Conservation (phyloP, 2,888 invertebrate genomes). For the Parascotia fuliginaria region DNA sequence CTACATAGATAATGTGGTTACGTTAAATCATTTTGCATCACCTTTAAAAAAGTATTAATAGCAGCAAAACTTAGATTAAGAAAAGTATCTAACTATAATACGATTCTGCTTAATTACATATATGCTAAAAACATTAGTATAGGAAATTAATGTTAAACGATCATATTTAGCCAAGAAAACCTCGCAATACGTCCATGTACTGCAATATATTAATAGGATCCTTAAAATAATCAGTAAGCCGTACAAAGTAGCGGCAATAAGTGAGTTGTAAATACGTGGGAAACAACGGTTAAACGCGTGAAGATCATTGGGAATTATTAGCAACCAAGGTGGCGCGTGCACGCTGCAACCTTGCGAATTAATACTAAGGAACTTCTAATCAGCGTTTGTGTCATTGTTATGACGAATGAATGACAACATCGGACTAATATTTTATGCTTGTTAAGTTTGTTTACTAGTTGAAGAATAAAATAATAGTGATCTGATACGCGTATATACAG, state of each 20-base stretch:
- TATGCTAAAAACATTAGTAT: too few relatives aligned
- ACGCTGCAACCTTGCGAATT: slow-evolving; percentile 74
- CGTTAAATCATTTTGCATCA: too few relatives aligned
- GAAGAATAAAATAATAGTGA: not conserved
- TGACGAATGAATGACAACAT: slow-evolving; percentile 50
- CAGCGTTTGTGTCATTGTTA: slow-evolving; percentile 51
- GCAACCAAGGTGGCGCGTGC: slow-evolving; percentile 78
- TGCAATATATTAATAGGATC: not conserved
- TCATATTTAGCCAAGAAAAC: too few relatives aligned
- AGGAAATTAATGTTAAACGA: too few relatives aligned
- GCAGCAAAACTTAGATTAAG: too few relatives aligned
- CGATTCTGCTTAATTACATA: too few relatives aligned
- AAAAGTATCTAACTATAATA: too few relatives aligned
- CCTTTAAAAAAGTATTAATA: too few relatives aligned
- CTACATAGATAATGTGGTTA: too few relatives aligned
- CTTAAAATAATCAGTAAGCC: slow-evolving; percentile 2
- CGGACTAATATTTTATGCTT: not conserved
- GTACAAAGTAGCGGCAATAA: slow-evolving; percentile 20
- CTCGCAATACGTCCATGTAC: too few relatives aligned
- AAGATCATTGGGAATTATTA: slow-evolving; percentile 74
- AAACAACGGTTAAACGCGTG: slow-evolving; percentile 66
- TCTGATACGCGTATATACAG: too few relatives aligned
- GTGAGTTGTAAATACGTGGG: slow-evolving; percentile 58
- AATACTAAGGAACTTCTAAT: slow-evolving; percentile 55
- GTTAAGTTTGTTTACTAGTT: not conserved